A percentile compares a stretch with the other conserved stretches of the same genome.
These are phyloP conservation scores for Megaceryle torquata DNA, from an alignment of 2,113 vertebrate species.

Conservation along the genomic window DNA sequence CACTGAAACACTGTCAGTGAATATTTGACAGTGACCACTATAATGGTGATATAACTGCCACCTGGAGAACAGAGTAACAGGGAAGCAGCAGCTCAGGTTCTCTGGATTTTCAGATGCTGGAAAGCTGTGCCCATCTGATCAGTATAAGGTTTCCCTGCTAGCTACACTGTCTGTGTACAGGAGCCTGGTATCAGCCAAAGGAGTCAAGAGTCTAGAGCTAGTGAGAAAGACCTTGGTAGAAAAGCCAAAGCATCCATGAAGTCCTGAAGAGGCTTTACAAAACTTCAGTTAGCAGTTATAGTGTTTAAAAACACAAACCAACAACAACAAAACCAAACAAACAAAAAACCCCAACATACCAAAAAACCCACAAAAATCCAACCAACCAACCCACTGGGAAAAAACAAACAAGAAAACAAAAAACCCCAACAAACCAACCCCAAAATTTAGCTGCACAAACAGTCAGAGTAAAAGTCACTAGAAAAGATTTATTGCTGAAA, in stretches of 20 bases:
- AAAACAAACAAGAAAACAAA: neutral
- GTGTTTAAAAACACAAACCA: neutral
- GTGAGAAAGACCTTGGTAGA: neutral
- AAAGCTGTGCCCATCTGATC: neutral
- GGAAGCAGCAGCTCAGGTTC: neutral
- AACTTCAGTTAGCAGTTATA: neutral
- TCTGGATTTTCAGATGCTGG: neutral
- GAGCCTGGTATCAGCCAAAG: neutral
- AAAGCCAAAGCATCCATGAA: neutral
- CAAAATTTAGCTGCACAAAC: neutral
- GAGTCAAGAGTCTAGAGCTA: neutral
- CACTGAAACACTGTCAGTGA: neutral
- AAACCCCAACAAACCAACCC: neutral
- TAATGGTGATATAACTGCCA: neutral
- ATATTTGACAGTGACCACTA: fast-evolving
- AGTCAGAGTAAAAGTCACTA: neutral
- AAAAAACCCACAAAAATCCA: too few relatives aligned
- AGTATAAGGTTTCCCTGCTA: neutral
- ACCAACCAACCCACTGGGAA: neutral
- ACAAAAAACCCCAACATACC: neutral
- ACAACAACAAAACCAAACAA: neutral
- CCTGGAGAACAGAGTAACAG: fast-evolving
- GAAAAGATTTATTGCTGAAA: constrained; percentile 46
- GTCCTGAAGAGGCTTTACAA: neutral
- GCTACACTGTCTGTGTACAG: neutral